phyloP scores from a whole-genome alignment of 2,113 vertebrate species.

The Phaethornis superciliosus region DNA sequence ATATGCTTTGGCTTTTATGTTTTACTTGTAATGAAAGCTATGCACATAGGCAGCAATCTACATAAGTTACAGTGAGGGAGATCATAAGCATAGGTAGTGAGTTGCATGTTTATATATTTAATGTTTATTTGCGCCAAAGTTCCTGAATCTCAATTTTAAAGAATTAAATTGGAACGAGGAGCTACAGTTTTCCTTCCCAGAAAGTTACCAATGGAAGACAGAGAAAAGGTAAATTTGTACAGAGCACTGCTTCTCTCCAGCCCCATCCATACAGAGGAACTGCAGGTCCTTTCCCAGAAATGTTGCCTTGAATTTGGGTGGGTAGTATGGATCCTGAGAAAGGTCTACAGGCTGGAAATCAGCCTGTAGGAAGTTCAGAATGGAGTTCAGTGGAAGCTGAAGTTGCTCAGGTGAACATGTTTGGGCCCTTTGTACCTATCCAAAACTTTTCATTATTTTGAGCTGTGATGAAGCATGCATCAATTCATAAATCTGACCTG shows the following conservation, averaged over 20 bases:
- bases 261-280: not conserved
- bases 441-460: conserved; percentile 25
- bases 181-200: not conserved
- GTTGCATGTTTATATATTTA: conserved; percentile 52
- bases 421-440: not conserved
- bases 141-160: conserved; percentile 7
- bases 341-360: not conserved
- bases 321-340: not conserved
- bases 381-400: not conserved
- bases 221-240: not conserved
- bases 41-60: conserved; percentile 48
- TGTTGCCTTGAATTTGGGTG: not conserved
- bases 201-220: not conserved
- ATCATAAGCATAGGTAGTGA: conserved; percentile 26
- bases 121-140: conserved; percentile 30
- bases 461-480: not conserved
- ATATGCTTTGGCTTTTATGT: conserved; percentile 15
- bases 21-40: conserved; percentile 64
- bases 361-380: not conserved
- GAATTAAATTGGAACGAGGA: not conserved
- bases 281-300: not conserved
- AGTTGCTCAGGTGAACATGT: not conserved
- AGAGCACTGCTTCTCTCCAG: conserved; percentile 23
- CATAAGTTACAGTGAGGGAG: conserved; percentile 50
- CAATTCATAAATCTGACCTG: conserved; percentile 31